phyloP scores from a whole-genome alignment of 2,113 vertebrate genomes.

The Notothenia coriiceps region DNA sequence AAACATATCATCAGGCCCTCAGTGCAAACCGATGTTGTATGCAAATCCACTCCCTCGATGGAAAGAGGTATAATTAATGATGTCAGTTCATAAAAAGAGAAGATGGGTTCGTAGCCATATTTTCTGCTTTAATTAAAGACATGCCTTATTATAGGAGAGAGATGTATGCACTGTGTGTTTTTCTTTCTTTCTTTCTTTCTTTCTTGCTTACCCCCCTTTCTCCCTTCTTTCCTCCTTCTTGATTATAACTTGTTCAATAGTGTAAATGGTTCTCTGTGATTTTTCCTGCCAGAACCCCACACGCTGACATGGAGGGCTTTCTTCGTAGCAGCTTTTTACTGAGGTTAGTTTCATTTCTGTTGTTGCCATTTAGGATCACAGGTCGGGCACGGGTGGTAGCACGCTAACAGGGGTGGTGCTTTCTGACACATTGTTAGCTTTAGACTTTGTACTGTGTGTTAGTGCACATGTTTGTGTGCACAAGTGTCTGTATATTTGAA shows the following conservation, averaged over 20 bases:
- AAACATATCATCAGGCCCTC: constrained; percentile 83
- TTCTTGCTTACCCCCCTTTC: constrained; percentile 33
- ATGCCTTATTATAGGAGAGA: constrained; percentile 71
- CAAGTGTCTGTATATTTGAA: constrained; percentile 67
- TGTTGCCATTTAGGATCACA: constrained; percentile 75
- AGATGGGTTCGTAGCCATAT: constrained; percentile 70
- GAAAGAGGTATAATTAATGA: constrained; percentile 83
- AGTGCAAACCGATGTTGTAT: constrained; percentile 79
- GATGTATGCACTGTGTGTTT: constrained; percentile 75
- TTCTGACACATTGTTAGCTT: constrained; percentile 74
- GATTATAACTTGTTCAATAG: constrained; percentile 75
- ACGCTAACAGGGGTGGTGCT: constrained; percentile 64
- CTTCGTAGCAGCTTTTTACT: constrained; percentile 90
- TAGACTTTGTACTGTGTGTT: constrained; percentile 69
- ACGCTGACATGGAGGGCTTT: constrained; percentile 88
- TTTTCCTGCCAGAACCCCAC: constrained; percentile 87
- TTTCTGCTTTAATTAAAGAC: constrained; percentile 80
- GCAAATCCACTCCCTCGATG: constrained; percentile 80
- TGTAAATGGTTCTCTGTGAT: constrained; percentile 86
- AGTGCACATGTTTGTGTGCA: constrained; percentile 52
- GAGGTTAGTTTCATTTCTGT: constrained; percentile 87
- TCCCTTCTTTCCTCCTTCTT: constrained; percentile 53
- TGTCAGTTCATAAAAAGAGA: constrained; percentile 78
- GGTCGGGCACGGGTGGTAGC: constrained; percentile 58
- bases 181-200: constrained; percentile 49